Percentiles rank a stretch among this genome's conserved stretches.
Conservation (phyloP, 2,888 invertebrate genomes). For the Dryocosmus kuriphilus region DNA sequence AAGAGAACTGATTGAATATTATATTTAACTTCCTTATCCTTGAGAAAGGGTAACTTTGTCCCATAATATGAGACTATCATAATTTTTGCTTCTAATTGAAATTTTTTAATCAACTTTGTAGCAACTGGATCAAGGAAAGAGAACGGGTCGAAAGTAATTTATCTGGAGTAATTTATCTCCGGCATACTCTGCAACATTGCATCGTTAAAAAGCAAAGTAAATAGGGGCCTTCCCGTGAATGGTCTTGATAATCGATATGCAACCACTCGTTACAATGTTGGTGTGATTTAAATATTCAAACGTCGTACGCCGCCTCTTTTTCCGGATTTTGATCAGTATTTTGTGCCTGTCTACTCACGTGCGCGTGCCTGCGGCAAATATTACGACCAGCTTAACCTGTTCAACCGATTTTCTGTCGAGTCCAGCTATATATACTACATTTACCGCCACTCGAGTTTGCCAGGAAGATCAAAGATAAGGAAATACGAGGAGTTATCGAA, state of each 20-base stretch:
- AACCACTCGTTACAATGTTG: slow-evolving; percentile 13
- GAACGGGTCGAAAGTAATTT: neutral
- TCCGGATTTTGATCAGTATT: slow-evolving; percentile 39
- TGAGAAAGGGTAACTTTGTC: neutral
- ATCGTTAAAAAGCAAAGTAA: slow-evolving; percentile 10
- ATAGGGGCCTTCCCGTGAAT: neutral
- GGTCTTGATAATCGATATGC: slow-evolving; percentile 13
- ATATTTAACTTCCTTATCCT: neutral
- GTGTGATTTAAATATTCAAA: slow-evolving; percentile 32
- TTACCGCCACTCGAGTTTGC: slow-evolving; percentile 32
- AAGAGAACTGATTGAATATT: neutral
- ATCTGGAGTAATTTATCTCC: slow-evolving; percentile 2
- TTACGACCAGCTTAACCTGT: slow-evolving; percentile 60
- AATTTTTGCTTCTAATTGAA: neutral
- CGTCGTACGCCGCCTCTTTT: neutral
- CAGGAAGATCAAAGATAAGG: slow-evolving; percentile 36
- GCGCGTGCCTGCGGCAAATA: slow-evolving; percentile 65
- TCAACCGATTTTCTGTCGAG: slow-evolving; percentile 45
- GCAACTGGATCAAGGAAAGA: neutral
- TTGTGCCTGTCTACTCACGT: slow-evolving; percentile 43
- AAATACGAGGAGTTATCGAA: slow-evolving; percentile 32
- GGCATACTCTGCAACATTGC: neutral
- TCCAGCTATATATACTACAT: slow-evolving; percentile 30
- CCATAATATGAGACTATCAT: neutral
- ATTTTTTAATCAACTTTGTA: neutral